Percentiles rank a stretch among this genome's conserved stretches.
Conservation (phyloP, 2,113 vertebrate species). For the Oostethus manadensis region DNA sequence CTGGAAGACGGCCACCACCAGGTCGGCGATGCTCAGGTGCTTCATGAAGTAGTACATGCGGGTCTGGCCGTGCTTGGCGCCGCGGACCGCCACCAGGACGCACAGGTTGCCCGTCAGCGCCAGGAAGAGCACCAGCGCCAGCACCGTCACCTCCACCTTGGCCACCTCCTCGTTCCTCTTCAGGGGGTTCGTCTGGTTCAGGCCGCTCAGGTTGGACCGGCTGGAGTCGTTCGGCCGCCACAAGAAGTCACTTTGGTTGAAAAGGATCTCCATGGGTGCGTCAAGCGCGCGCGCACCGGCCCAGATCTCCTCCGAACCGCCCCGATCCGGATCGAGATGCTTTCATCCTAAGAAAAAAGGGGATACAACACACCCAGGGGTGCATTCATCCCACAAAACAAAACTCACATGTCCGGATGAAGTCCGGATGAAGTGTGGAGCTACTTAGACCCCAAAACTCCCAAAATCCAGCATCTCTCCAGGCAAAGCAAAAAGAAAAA, state of each 20-base stretch:
- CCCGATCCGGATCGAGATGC: neutral
- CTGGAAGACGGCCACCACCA: constrained; percentile 94
- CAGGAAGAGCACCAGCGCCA: constrained; percentile 85
- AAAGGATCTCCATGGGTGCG: constrained; percentile 62
- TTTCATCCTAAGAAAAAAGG: neutral
- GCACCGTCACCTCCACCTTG: constrained; percentile 90
- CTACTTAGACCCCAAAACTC: neutral
- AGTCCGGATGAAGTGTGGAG: no score
- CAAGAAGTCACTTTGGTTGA: constrained; percentile 55
- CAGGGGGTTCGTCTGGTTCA: constrained; percentile 78
- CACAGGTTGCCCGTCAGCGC: constrained; percentile 90
- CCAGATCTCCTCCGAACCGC: neutral
- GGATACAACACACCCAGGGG: no score
- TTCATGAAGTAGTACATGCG: constrained; percentile 99
- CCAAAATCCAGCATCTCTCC: neutral
- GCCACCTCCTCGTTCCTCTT: constrained; percentile 91
- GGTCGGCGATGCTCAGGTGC: constrained; percentile 94
- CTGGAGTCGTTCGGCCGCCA: constrained; percentile 68
- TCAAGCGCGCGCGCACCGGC: constrained; percentile 18
- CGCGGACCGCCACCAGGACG: constrained; percentile 89
- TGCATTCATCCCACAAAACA: no score
- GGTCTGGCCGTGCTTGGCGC: constrained; percentile 88
- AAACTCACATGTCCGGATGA: no score
- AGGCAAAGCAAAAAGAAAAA: neutral
- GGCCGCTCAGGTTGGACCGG: constrained; percentile 68